These are phyloP conservation scores for Hypanus sabinus DNA, from an alignment of 2,113 vertebrate genomes.

Conservation along the genomic window DNA sequence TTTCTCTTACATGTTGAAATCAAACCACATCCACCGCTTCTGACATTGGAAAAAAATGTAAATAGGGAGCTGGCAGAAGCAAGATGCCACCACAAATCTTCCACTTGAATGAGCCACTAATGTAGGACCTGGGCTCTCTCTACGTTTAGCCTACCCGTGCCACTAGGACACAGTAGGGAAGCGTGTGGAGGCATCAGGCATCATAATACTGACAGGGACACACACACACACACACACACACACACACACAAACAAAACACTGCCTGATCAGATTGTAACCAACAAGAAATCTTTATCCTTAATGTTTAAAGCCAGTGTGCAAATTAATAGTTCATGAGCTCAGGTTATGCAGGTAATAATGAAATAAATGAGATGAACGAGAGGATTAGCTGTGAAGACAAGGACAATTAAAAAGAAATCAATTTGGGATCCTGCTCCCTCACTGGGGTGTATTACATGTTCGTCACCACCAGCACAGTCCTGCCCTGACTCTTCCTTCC, in stretches of 20 bases:
- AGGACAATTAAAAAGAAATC: not conserved
- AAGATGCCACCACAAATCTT: not conserved
- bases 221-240: no score
- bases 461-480: not conserved
- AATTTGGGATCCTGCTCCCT: not conserved
- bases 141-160: not conserved
- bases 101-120: no score
- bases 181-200: no score
- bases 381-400: not conserved
- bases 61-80: not conserved
- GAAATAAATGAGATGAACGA: not conserved
- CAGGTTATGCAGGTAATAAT: no score
- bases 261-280: not conserved
- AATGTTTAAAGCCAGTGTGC: not conserved
- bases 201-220: no score
- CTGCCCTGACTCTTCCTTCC: not conserved
- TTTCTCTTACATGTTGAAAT: no score
- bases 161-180: no score
- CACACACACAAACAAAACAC: not conserved
- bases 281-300: not conserved
- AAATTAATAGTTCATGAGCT: not conserved
- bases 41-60: not conserved
- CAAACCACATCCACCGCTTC: no score
- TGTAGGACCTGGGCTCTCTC: no score
- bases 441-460: not conserved